Conservation (phyloP, 2,888 invertebrate genomes). For the Quadroppia sp. region DNA sequence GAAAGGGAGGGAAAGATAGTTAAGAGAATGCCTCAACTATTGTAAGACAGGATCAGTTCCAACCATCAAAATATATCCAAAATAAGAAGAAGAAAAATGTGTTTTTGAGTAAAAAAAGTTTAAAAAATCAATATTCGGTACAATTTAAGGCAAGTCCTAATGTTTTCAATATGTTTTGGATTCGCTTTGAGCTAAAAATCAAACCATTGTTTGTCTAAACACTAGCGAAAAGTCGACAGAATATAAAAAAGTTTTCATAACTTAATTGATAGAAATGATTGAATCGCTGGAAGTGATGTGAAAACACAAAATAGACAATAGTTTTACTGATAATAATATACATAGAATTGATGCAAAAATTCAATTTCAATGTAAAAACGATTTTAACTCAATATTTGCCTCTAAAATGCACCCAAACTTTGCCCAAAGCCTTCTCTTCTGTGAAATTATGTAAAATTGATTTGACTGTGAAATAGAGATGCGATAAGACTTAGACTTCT, state of each 20-base stretch:
- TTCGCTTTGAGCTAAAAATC: background rate
- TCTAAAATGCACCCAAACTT: background rate
- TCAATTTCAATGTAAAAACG: background rate
- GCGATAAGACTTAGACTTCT: constrained; percentile 20
- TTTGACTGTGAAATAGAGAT: constrained; percentile 4
- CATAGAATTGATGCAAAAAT: constrained; percentile 8
- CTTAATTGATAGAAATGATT: constrained; percentile 23
- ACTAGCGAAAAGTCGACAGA: background rate
- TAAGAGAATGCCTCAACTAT: constrained; percentile 10
- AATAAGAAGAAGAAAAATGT: constrained; percentile 18
- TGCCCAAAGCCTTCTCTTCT: constrained; percentile 15
- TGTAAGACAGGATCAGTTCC: constrained; percentile 23
- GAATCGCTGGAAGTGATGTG: background rate
- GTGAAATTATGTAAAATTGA: background rate
- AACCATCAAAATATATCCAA: constrained; percentile 9
- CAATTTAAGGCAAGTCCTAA: background rate
- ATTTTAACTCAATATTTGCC: too few species aligned
- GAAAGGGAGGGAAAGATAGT: constrained; percentile 32
- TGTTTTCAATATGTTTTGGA: constrained; percentile 28
- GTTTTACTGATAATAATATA: background rate
- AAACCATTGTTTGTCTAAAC: background rate
- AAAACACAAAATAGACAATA: constrained; percentile 17
- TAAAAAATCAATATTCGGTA: constrained; percentile 25
- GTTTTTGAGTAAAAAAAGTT: constrained; percentile 9
- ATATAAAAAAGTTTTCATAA: background rate